Conservation (phyloP, 2,888 invertebrate genomes). For the Brachyopa scutellaris region DNA sequence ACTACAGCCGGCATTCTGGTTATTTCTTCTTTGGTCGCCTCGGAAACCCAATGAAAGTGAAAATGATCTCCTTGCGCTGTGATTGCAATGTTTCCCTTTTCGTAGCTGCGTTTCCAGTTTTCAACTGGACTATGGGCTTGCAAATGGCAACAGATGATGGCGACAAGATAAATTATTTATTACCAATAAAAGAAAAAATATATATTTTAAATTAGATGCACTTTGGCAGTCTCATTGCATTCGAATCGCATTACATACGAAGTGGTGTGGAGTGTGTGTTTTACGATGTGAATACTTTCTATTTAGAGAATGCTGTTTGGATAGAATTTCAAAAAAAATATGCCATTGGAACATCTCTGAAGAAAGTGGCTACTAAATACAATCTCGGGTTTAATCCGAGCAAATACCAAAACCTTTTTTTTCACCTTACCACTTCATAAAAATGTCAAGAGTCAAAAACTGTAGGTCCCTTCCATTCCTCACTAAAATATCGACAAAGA, state of each 20-base stretch:
- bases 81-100: slow-evolving; percentile 49
- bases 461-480: too few species aligned
- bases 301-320: neutral
- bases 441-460: too few species aligned
- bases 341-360: too few species aligned
- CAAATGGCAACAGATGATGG: slow-evolving; percentile 44
- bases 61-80: slow-evolving; percentile 56
- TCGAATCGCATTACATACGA: slow-evolving; percentile 1
- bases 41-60: slow-evolving; percentile 71
- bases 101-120: slow-evolving; percentile 46
- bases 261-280: neutral
- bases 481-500: too few species aligned
- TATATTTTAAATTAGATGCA: slow-evolving; percentile 19
- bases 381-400: too few species aligned
- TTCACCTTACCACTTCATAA: too few species aligned
- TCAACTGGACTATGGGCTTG: slow-evolving; percentile 17
- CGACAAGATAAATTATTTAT: slow-evolving; percentile 55
- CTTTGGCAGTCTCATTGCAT: slow-evolving; percentile 5
- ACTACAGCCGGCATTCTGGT: slow-evolving; percentile 65
- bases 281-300: slow-evolving; percentile 20
- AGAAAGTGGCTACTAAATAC: too few species aligned
- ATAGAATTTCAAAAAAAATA: too few species aligned
- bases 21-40: slow-evolving; percentile 54
- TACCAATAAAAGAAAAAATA: slow-evolving; percentile 22
- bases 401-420: too few species aligned